A percentile compares a stretch with the other conserved stretches of the same genome.
Conservation (phyloP, 1,140 invertebrate species). For the Euura saliciscinereae region DNA sequence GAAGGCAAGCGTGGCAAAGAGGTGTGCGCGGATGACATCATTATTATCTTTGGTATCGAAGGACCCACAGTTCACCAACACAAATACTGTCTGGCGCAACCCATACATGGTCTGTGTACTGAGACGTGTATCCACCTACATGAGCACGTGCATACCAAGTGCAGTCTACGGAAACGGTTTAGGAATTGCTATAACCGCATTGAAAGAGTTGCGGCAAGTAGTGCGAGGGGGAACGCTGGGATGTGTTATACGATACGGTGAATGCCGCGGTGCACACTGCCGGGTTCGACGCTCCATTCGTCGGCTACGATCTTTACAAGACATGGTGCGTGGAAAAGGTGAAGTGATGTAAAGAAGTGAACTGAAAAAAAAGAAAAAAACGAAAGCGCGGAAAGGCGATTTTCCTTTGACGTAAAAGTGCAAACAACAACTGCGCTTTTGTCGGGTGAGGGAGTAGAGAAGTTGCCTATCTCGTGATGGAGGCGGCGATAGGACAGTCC, state of each 20-base stretch:
- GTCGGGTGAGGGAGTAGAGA: slow-evolving; percentile 18
- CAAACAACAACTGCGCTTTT: slow-evolving; percentile 41
- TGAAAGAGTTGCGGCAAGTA: too few species aligned
- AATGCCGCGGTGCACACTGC: slow-evolving; percentile 37
- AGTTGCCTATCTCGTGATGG: not conserved
- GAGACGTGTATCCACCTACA: too few species aligned
- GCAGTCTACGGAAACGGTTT: not conserved
- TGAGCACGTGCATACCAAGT: too few species aligned
- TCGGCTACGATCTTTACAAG: slow-evolving; percentile 9
- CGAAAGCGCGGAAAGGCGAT: slow-evolving; percentile 3
- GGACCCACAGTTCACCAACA: too few species aligned
- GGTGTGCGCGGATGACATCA: too few species aligned
- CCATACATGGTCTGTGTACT: too few species aligned
- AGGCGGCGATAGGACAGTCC: too few species aligned
- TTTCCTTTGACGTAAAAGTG: slow-evolving; percentile 34
- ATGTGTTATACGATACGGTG: slow-evolving; percentile 43
- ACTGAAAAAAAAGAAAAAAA: not conserved
- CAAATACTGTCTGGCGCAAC: too few species aligned
- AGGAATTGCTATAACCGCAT: not conserved
- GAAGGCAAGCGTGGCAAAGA: too few species aligned
- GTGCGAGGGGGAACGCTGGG: slow-evolving; percentile 22
- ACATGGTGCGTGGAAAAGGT: not conserved
- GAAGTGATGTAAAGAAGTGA: too few species aligned
- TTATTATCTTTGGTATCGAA: too few species aligned
- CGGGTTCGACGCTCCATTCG: slow-evolving; percentile 42